Evolutionary conservation across 2,888 invertebrate species (phyloP).

Genomic region (Trissonchulus latispiculum): DNA sequence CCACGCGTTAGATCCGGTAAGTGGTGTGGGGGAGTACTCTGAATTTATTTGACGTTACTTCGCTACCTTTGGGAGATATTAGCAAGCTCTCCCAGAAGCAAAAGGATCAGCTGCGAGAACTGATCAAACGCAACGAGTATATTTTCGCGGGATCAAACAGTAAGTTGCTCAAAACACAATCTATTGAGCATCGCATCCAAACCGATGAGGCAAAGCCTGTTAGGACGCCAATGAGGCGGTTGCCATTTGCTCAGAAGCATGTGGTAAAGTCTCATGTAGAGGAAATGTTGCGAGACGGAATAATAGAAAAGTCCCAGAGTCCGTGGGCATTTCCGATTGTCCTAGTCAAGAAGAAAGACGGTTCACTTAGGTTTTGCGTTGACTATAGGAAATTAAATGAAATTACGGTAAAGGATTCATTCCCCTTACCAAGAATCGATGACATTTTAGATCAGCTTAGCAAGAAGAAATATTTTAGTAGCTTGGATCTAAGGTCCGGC

Average conservation of each 20-base stretch:
- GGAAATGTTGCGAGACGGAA: slow-evolving; percentile 6
- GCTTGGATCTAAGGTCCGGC: slow-evolving; percentile 23
- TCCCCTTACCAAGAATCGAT: not conserved
- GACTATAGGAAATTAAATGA: slow-evolving; percentile 17
- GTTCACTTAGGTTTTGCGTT: not conserved
- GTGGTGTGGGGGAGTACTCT: no score
- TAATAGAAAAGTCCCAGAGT: not conserved
- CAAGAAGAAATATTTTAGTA: slow-evolving; percentile 13
- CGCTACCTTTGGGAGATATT: no score
- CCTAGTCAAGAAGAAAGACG: not conserved
- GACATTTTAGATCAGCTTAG: not conserved
- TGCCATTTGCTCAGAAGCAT: not conserved
- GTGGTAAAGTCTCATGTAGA: not conserved
- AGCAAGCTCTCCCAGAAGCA: no score
- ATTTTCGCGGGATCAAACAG: not conserved
- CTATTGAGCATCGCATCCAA: slow-evolving; percentile 3
- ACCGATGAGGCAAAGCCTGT: slow-evolving; percentile 6
- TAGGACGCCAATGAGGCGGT: not conserved
- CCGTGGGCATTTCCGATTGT: slow-evolving; percentile 4
- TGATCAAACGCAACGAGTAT: not conserved
- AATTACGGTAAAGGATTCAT: not conserved
- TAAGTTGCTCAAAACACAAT: not conserved
- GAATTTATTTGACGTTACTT: no score
- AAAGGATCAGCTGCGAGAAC: not conserved
- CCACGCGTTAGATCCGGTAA: no score